A percentile compares a stretch with the other conserved stretches of the same genome.
These are phyloP conservation scores for Takifugu ocellatus DNA, from an alignment of 2,797 vertebrate species.

Conservation along the genomic window DNA sequence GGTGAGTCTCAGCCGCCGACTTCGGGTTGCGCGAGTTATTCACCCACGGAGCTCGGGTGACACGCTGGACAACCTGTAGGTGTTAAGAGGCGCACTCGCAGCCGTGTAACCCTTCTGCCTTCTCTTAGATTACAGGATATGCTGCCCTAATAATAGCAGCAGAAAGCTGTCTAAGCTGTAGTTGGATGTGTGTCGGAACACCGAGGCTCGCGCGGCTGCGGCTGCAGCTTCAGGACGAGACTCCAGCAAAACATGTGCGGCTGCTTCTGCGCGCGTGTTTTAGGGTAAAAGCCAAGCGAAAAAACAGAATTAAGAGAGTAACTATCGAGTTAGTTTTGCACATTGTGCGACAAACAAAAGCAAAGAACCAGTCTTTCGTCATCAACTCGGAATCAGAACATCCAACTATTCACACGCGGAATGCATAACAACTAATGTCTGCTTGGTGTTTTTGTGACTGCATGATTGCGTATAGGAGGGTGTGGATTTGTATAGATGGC, in stretches of 20 bases:
- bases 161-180: constrained; percentile 31
- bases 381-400: background rate
- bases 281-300: too few species aligned
- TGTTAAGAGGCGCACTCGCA: constrained; percentile 5
- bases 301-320: too few species aligned
- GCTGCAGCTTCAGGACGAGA: too few species aligned
- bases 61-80: constrained; percentile 16
- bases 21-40: background rate
- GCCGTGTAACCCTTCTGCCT: constrained; percentile 34
- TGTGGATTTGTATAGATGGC: background rate
- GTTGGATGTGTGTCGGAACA: constrained; percentile 21
- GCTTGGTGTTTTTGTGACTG: too few species aligned
- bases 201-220: background rate
- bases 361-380: too few species aligned
- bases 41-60: constrained; percentile 7
- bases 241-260: too few species aligned
- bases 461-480: background rate
- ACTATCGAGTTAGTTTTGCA: too few species aligned
- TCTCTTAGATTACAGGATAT: constrained; percentile 56
- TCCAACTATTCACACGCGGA: background rate
- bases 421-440: too few species aligned
- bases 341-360: too few species aligned
- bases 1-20: constrained; percentile 39
- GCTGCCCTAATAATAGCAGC: constrained; percentile 58
- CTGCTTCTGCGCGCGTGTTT: too few species aligned